A percentile compares a stretch with the other conserved stretches of the same genome.
phyloP scores from a whole-genome alignment of 2,797 vertebrate genomes.

The Jordanella pulchra region DNA sequence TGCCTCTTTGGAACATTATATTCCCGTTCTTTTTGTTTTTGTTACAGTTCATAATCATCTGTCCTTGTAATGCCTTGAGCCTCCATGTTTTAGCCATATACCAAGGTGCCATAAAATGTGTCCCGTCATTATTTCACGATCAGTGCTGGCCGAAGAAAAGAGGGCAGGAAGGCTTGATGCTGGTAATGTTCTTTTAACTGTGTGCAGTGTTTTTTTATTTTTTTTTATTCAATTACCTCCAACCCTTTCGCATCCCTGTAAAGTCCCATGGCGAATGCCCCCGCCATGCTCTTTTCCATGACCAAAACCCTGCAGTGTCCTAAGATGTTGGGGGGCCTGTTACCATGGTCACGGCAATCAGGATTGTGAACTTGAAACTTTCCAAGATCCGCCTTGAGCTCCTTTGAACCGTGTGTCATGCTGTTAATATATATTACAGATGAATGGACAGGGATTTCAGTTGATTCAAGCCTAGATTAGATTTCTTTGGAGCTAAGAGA shows the following conservation, averaged over 20 bases:
- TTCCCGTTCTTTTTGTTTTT: neutral
- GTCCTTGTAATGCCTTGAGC: slow-evolving; percentile 1
- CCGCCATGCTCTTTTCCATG: slow-evolving; percentile 35
- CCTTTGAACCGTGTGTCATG: slow-evolving; percentile 23
- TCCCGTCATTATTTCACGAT: slow-evolving; percentile 23
- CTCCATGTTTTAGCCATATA: slow-evolving; percentile 17
- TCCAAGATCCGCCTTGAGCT: slow-evolving; percentile 30
- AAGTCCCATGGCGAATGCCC: slow-evolving; percentile 20
- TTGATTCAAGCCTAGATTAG: slow-evolving; percentile 4
- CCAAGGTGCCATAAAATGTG: slow-evolving; percentile 7
- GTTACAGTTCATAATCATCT: slow-evolving; percentile 14
- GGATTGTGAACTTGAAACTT: slow-evolving; percentile 47
- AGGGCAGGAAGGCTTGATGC: slow-evolving; percentile 19
- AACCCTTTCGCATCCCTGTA: slow-evolving; percentile 27
- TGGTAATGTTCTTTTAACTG: slow-evolving; percentile 44
- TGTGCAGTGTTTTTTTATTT: slow-evolving; percentile 40
- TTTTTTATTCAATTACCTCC: slow-evolving; percentile 40
- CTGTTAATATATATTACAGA: slow-evolving; percentile 37
- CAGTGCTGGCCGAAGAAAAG: slow-evolving; percentile 20
- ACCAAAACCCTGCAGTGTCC: slow-evolving; percentile 37
- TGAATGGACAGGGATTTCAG: slow-evolving; percentile 24
- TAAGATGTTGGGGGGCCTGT: slow-evolving; percentile 29
- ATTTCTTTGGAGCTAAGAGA: slow-evolving; percentile 13
- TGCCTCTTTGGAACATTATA: slow-evolving; percentile 21
- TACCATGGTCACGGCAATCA: slow-evolving; percentile 61